A percentile compares a stretch with the other conserved stretches of the same genome.
Evolutionary conservation across 2,113 vertebrate genomes (phyloP).

Genomic region (Sylvia atricapilla): DNA sequence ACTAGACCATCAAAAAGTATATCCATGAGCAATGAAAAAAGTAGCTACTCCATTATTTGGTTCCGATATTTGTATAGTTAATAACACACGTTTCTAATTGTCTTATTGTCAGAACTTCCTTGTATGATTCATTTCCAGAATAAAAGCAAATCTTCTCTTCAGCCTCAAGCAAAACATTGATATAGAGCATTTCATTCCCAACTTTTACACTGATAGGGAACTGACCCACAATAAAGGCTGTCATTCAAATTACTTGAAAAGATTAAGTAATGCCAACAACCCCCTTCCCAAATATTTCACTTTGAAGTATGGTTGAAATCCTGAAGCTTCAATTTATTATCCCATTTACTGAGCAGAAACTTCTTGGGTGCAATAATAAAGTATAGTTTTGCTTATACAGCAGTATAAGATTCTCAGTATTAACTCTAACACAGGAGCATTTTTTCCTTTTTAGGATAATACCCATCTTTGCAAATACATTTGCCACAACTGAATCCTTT

Average conservation of each 20-base stretch:
- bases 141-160: neutral
- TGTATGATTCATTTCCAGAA: neutral
- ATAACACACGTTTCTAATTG: neutral
- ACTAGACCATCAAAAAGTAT: neutral
- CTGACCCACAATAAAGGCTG: neutral
- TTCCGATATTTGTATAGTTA: neutral
- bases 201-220: neutral
- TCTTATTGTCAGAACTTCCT: neutral
- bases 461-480: neutral
- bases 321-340: neutral
- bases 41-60: neutral
- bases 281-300: neutral
- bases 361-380: neutral
- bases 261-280: neutral
- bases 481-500: neutral
- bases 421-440: neutral
- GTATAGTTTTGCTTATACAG: neutral
- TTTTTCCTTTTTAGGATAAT: neutral
- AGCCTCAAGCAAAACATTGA: neutral
- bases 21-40: neutral
- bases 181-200: neutral
- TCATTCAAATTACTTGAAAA: neutral
- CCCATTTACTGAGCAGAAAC: neutral
- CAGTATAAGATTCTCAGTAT: neutral
- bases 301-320: neutral